These are phyloP conservation scores for Rotaria socialis DNA, from an alignment of 2,888 invertebrate genomes.

Conservation along the genomic window DNA sequence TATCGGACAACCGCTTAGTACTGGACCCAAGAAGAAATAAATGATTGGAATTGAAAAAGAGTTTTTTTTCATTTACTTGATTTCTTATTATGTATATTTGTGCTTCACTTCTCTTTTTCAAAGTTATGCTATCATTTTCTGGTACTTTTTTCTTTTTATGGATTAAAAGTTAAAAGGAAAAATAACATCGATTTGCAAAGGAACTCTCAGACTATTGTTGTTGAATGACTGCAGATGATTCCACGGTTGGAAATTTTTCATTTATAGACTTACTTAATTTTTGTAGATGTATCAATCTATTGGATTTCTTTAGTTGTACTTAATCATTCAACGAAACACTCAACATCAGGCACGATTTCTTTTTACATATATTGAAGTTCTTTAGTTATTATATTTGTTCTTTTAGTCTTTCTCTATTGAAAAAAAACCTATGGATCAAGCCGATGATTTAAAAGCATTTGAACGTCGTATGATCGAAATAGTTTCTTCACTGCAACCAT, in stretches of 20 bases:
- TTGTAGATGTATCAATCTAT: background rate
- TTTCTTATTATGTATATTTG: background rate
- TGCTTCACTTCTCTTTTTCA: background rate
- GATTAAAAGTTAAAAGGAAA: background rate
- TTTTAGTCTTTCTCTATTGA: background rate
- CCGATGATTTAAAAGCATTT: conserved; percentile 84
- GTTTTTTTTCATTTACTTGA: background rate
- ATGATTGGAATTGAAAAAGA: background rate
- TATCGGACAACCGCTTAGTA: conserved; percentile 70
- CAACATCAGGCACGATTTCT: background rate
- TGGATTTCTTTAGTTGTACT: background rate
- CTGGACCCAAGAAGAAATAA: conserved; percentile 41
- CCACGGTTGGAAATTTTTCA: background rate
- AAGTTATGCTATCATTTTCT: background rate
- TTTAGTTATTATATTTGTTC: background rate
- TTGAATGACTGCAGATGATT: background rate
- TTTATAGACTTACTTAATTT: background rate
- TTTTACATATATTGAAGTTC: background rate
- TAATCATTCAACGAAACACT: background rate
- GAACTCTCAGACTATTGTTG: background rate
- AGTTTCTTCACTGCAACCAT: conserved; percentile 86
- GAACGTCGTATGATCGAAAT: conserved; percentile 93
- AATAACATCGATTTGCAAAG: background rate
- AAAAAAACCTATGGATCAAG: conserved; percentile 10
- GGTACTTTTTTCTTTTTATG: background rate